These are phyloP conservation scores for Rhinophrynus dorsalis DNA, from an alignment of 2,797 vertebrate species.

Conservation along the genomic window DNA sequence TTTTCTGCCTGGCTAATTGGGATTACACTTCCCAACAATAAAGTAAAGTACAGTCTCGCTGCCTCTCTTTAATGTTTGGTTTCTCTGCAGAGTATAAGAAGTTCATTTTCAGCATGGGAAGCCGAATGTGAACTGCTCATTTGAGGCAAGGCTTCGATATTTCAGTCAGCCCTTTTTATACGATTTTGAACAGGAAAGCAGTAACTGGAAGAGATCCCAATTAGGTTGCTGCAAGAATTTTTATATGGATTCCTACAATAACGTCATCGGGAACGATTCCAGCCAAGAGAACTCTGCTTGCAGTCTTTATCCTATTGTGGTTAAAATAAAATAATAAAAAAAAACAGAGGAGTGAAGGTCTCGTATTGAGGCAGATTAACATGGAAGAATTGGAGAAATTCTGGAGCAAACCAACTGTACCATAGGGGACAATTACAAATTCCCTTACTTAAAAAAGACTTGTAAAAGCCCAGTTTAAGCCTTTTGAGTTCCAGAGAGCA, in stretches of 20 bases:
- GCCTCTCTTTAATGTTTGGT: constrained; percentile 1
- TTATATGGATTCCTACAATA: constrained; percentile 32
- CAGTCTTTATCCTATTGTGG: neutral
- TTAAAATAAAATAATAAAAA: constrained; percentile 7
- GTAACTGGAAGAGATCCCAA: constrained; percentile 23
- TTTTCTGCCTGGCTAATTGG: neutral
- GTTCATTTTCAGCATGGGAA: neutral
- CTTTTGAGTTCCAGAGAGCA: too few species aligned
- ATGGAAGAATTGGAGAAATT: too few species aligned
- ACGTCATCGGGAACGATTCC: constrained; percentile 17
- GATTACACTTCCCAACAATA: neutral
- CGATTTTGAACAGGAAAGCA: neutral
- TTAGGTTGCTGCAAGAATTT: constrained; percentile 32
- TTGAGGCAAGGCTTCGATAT: neutral
- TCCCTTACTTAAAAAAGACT: too few species aligned
- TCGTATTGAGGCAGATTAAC: too few species aligned
- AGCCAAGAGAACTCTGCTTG: neutral
- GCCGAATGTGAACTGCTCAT: neutral
- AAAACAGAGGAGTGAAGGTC: too few species aligned
- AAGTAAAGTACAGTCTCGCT: neutral
- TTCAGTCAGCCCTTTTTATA: neutral
- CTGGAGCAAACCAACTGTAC: too few species aligned
- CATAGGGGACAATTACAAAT: too few species aligned
- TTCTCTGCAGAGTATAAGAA: neutral
- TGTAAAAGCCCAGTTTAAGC: too few species aligned